Percentiles rank a stretch among this genome's conserved stretches.
These are phyloP conservation scores for Drosophila takahashii DNA, from an alignment of 1,140 invertebrate genomes.

Conservation along the genomic window DNA sequence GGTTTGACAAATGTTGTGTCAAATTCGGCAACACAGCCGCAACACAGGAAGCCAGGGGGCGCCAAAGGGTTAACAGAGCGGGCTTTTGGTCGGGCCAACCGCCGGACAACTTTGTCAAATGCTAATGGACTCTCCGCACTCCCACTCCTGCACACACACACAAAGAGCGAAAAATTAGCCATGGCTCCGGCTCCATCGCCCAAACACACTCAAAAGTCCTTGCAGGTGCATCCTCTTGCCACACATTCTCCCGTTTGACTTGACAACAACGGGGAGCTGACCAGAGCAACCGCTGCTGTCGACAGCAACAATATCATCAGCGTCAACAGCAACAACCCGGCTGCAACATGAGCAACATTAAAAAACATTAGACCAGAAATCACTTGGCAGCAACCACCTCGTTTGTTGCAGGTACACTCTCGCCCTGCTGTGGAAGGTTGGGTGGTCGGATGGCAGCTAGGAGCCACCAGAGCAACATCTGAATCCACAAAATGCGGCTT, in stretches of 20 bases:
- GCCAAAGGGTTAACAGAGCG: background rate
- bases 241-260: constrained; percentile 55
- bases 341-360: constrained; percentile 81
- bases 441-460: constrained; percentile 2
- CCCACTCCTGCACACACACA: constrained; percentile 20
- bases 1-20: constrained; percentile 83
- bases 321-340: constrained; percentile 46
- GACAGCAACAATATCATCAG: constrained; percentile 83
- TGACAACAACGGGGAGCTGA: constrained; percentile 72
- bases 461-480: constrained; percentile 50
- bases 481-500: constrained; percentile 82
- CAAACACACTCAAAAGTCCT: constrained; percentile 29
- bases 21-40: constrained; percentile 78
- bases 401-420: constrained; percentile 62
- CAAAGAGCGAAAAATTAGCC: constrained; percentile 72
- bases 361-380: constrained; percentile 82
- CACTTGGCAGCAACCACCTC: constrained; percentile 78
- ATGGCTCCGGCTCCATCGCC: constrained; percentile 35
- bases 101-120: constrained; percentile 79
- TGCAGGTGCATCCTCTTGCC: constrained; percentile 33
- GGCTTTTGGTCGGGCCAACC: constrained; percentile 24
- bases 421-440: background rate
- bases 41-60: constrained; percentile 14
- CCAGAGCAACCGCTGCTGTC: constrained; percentile 79
- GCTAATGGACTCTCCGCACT: constrained; percentile 70